Evolutionary conservation across 2,888 invertebrate species (phyloP).

Genomic region (Xestobium rufovillosum): DNA sequence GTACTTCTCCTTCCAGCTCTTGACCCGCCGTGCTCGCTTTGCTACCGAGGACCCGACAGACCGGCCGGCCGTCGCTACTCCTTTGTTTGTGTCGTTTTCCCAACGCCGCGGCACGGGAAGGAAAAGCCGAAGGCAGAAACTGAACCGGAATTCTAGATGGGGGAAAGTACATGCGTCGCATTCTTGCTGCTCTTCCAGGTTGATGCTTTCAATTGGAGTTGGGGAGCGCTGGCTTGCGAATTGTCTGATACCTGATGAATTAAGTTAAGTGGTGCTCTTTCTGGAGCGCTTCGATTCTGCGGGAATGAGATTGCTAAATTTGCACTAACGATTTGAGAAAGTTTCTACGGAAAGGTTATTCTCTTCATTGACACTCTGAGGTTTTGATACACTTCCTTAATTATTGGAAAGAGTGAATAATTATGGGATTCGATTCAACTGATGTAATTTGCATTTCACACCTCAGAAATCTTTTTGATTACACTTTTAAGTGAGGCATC

Average conservation of each 20-base stretch:
- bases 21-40: slow-evolving; percentile 31
- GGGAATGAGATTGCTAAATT: too few species aligned
- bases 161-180: slow-evolving; percentile 6
- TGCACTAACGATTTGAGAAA: too few species aligned
- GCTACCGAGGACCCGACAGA: slow-evolving; percentile 17
- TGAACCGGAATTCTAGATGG: slow-evolving; percentile 17
- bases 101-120: slow-evolving; percentile 7
- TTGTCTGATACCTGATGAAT: slow-evolving; percentile 9
- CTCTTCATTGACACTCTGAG: too few species aligned
- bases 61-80: too few species aligned
- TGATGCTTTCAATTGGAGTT: slow-evolving; percentile 6
- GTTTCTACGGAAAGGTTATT: too few species aligned
- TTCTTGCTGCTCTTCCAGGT: slow-evolving; percentile 8
- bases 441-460: too few species aligned
- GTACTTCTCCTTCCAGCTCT: slow-evolving; percentile 33
- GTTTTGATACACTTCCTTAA: too few species aligned
- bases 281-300: too few species aligned
- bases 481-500: too few species aligned
- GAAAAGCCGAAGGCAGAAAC: slow-evolving; percentile 14
- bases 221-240: slow-evolving; percentile 7
- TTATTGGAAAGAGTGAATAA: too few species aligned
- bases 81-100: slow-evolving; percentile 7
- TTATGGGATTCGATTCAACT: too few species aligned
- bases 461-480: too few species aligned
- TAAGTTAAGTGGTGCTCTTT: slow-evolving; percentile 13